A percentile compares a stretch with the other conserved stretches of the same genome.
phyloP scores from a whole-genome alignment of 2,888 invertebrate genomes.

The Trichopria drosophilae region DNA sequence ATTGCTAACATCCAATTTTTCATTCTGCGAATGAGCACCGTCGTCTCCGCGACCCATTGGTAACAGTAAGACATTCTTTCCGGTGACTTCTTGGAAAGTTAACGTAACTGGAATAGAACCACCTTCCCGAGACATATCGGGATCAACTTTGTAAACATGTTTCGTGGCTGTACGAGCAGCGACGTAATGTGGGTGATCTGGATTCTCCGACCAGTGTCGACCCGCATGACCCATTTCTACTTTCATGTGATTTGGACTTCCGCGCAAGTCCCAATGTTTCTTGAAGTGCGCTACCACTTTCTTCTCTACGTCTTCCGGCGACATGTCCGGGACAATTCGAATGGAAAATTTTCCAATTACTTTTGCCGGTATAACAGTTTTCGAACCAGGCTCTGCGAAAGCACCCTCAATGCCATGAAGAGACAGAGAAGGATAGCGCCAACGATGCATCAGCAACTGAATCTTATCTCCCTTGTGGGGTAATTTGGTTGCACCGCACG shows the following conservation, averaged over 20 bases:
- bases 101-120: slow-evolving; percentile 97
- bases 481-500: slow-evolving; percentile 71
- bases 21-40: slow-evolving; percentile 98
- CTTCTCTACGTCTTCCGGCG: slow-evolving; percentile 79
- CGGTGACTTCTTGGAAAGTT: slow-evolving; percentile 88
- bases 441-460: slow-evolving; percentile 87
- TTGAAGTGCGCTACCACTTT: slow-evolving; percentile 78
- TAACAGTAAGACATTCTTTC: slow-evolving; percentile 89
- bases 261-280: slow-evolving; percentile 75
- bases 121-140: slow-evolving; percentile 95
- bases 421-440: slow-evolving; percentile 92
- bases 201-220: slow-evolving; percentile 91
- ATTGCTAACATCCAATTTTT: slow-evolving; percentile 90
- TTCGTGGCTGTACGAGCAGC: slow-evolving; percentile 83
- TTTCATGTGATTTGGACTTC: slow-evolving; percentile 84
- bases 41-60: slow-evolving; percentile 96
- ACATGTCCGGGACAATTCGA: slow-evolving; percentile 93
- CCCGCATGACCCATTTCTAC: slow-evolving; percentile 73
- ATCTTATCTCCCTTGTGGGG: slow-evolving; percentile 80
- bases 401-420: slow-evolving; percentile 96
- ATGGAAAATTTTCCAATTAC: slow-evolving; percentile 97
- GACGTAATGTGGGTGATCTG: slow-evolving; percentile 87
- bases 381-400: slow-evolving; percentile 88
- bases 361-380: slow-evolving; percentile 92
- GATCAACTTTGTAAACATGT: slow-evolving; percentile 85